Evolutionary conservation across 2,113 vertebrate species (phyloP).

Genomic region (Aphyosemion australe): DNA sequence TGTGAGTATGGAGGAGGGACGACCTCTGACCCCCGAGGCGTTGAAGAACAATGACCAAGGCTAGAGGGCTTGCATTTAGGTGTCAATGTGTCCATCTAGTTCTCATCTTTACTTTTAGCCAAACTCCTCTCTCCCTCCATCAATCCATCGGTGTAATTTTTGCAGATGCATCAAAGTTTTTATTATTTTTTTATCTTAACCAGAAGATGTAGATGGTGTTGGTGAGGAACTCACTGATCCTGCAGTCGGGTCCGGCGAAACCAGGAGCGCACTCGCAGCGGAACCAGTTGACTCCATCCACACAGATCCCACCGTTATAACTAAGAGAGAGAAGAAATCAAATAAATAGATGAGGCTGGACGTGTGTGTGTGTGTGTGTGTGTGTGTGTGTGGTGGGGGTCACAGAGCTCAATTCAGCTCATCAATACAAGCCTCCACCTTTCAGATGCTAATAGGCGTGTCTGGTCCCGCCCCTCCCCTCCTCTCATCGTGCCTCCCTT

Average conservation of each 20-base stretch:
- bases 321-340: slow-evolving; percentile 68
- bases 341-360: slow-evolving; percentile 33
- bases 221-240: slow-evolving; percentile 91
- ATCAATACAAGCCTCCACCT: slow-evolving; percentile 76
- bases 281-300: slow-evolving; percentile 97
- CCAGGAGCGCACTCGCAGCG: slow-evolving; percentile 93
- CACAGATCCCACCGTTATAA: slow-evolving; percentile 95
- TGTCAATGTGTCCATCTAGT: slow-evolving; percentile 59
- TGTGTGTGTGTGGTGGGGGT: slow-evolving; percentile 32
- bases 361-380: slow-evolving; percentile 21
- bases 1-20: slow-evolving; percentile 68
- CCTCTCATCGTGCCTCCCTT: slow-evolving; percentile 63
- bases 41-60: slow-evolving; percentile 60
- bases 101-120: slow-evolving; percentile 2
- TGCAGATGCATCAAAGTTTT: not conserved
- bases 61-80: slow-evolving; percentile 63
- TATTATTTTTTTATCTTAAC: not conserved
- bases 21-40: slow-evolving; percentile 70
- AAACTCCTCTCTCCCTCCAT: slow-evolving; percentile 5
- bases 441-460: slow-evolving; percentile 79
- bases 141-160: slow-evolving; percentile 17
- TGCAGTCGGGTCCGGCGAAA: slow-evolving; percentile 94
- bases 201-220: too few species aligned
- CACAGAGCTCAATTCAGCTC: slow-evolving; percentile 65
- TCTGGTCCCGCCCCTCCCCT: slow-evolving; percentile 63